These are phyloP conservation scores for Xiphias gladius DNA, from an alignment of 2,113 vertebrate species.

Conservation along the genomic window DNA sequence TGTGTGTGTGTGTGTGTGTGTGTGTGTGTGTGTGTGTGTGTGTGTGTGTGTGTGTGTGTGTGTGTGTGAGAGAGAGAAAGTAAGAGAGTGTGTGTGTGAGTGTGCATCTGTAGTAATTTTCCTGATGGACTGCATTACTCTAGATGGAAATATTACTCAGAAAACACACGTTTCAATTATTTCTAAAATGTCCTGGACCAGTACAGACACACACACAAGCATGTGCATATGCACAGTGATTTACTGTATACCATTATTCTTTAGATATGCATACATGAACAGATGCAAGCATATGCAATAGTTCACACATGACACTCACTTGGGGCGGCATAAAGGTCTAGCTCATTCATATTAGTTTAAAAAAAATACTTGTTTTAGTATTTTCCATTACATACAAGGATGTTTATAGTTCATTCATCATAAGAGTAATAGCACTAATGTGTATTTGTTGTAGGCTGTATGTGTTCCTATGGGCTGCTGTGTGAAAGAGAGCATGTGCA, in stretches of 20 bases:
- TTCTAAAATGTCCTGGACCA: slow-evolving; percentile 36
- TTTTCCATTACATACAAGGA: slow-evolving; percentile 44
- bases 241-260: slow-evolving; percentile 21
- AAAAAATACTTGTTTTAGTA: slow-evolving; percentile 49
- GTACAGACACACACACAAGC: slow-evolving; percentile 1
- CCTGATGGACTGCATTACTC: slow-evolving; percentile 58
- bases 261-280: slow-evolving; percentile 8
- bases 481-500: slow-evolving; percentile 2
- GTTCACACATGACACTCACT: slow-evolving; percentile 20
- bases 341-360: slow-evolving; percentile 47
- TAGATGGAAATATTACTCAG: slow-evolving; percentile 59
- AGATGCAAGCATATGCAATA: slow-evolving; percentile 23
- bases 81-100: slow-evolving; percentile 1
- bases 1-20: neutral
- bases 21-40: slow-evolving; percentile 1
- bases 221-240: neutral
- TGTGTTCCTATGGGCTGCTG: slow-evolving; percentile 10
- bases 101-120: slow-evolving; percentile 45
- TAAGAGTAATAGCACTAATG: neutral
- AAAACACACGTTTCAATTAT: slow-evolving; percentile 64
- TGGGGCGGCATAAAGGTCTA: neutral
- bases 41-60: slow-evolving; percentile 1
- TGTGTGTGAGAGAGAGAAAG: no score
- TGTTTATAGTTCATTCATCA: slow-evolving; percentile 53
- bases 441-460: slow-evolving; percentile 4